These are phyloP conservation scores for Ectemnius cavifrons DNA, from an alignment of 2,888 invertebrate genomes.

Conservation along the genomic window DNA sequence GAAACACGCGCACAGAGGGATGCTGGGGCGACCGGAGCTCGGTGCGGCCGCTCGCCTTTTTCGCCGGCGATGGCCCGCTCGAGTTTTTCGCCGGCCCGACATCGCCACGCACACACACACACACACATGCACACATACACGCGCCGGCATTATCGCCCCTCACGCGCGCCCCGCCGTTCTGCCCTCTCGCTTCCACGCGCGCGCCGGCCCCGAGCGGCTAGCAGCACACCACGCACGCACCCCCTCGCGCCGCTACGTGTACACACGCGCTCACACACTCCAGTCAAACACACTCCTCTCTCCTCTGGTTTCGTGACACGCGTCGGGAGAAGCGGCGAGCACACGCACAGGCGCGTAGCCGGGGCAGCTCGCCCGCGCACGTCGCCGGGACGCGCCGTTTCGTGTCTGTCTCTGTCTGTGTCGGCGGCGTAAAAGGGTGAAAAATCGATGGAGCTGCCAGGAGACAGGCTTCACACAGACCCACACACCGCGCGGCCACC, in stretches of 20 bases:
- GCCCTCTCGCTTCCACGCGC: constrained; percentile 51
- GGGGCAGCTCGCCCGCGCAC: constrained; percentile 15
- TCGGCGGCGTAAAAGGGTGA: constrained; percentile 28
- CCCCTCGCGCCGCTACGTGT: no score
- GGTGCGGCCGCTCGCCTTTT: constrained; percentile 39
- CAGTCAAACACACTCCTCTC: no score
- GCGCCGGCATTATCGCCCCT: constrained; percentile 57
- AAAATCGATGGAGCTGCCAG: constrained; percentile 75
- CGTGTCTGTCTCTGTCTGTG: not conserved
- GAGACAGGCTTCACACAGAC: constrained; percentile 31
- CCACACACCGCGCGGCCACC: constrained; percentile 28
- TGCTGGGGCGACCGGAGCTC: constrained; percentile 12
- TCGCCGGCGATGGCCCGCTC: constrained; percentile 41
- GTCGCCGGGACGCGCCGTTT: constrained; percentile 17
- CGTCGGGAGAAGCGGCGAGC: not conserved
- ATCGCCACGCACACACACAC: constrained; percentile 36
- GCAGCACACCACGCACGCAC: no score
- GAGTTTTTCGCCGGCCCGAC: constrained; percentile 53
- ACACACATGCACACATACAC: constrained; percentile 41
- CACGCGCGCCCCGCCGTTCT: constrained; percentile 38
- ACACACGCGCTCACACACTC: no score
- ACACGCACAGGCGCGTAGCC: not conserved
- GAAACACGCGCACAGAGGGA: constrained; percentile 5
- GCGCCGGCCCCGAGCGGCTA: not conserved
- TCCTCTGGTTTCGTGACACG: not conserved